A percentile compares a stretch with the other conserved stretches of the same genome.
Evolutionary conservation across 2,113 vertebrate genomes (phyloP).

Genomic region (Chiloscyllium plagiosum): DNA sequence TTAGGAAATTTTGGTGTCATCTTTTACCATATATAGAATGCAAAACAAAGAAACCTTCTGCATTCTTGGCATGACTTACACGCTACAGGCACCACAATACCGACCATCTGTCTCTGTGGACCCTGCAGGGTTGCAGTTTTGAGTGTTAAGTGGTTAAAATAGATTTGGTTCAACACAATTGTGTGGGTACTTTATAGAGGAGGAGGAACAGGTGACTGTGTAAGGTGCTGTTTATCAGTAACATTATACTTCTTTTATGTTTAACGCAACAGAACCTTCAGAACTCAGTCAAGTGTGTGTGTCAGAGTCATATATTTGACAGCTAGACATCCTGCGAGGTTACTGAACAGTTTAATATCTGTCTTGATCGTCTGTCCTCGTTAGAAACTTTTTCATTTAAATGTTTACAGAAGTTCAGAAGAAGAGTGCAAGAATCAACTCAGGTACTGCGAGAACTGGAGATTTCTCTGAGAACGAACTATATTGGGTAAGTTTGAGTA

Average conservation of each 20-base stretch:
- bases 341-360: constrained; percentile 4
- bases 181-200: neutral
- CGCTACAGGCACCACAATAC: neutral
- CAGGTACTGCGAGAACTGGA: constrained; percentile 96
- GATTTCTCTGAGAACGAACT: constrained; percentile 95
- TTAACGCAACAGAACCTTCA: neutral
- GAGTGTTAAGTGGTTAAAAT: neutral
- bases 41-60: neutral
- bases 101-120: neutral
- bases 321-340: no score
- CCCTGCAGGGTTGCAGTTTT: no score
- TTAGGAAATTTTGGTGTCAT: neutral
- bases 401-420: constrained; percentile 81
- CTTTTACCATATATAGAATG: neutral
- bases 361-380: neutral
- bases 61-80: neutral
- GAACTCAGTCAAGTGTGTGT: no score
- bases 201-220: neutral
- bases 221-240: neutral
- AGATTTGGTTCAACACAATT: neutral
- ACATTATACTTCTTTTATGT: neutral
- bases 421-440: constrained; percentile 94
- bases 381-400: neutral
- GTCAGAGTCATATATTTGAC: neutral
- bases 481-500: constrained; percentile 80